phyloP scores from a whole-genome alignment of 2,113 vertebrate species.

The Silurus asotus region DNA sequence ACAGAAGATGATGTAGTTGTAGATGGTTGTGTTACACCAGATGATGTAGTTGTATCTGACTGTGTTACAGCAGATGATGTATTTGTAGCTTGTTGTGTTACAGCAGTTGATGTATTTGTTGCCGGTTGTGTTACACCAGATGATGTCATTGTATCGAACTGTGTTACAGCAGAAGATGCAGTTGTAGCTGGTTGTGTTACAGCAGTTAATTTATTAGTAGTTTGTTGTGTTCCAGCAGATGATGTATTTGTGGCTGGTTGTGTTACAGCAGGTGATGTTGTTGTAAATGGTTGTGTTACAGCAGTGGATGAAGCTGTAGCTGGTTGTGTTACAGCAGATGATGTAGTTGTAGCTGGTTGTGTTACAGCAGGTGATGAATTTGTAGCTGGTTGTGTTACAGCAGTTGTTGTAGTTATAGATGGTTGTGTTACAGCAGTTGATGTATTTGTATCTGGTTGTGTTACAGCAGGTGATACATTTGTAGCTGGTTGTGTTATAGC shows the following conservation, averaged over 20 bases:
- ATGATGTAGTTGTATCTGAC: not conserved
- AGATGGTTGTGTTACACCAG: no score
- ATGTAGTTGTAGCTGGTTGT: no score
- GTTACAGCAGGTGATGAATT: not conserved
- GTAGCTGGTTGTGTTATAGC: no score
- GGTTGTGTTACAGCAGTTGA: not conserved
- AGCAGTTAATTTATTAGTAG: no score
- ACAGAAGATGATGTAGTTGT: no score
- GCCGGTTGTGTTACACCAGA: not conserved
- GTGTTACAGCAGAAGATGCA: not conserved
- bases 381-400: not conserved
- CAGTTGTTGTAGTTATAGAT: not conserved
- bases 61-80: no score
- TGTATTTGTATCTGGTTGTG: not conserved
- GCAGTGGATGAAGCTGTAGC: not conserved
- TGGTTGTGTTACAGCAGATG: not conserved
- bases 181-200: not conserved
- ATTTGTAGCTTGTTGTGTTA: no score
- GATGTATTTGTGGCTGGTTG: not conserved
- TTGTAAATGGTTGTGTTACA: no score
- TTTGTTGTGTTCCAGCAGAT: not conserved
- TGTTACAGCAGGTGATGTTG: not conserved
- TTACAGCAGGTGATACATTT: no score
- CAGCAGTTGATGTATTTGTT: not conserved
- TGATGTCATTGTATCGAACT: rapidly evolving